A percentile compares a stretch with the other conserved stretches of the same genome.
Conservation (phyloP, 2,797 vertebrate species). For the Chelonia mydas region DNA sequence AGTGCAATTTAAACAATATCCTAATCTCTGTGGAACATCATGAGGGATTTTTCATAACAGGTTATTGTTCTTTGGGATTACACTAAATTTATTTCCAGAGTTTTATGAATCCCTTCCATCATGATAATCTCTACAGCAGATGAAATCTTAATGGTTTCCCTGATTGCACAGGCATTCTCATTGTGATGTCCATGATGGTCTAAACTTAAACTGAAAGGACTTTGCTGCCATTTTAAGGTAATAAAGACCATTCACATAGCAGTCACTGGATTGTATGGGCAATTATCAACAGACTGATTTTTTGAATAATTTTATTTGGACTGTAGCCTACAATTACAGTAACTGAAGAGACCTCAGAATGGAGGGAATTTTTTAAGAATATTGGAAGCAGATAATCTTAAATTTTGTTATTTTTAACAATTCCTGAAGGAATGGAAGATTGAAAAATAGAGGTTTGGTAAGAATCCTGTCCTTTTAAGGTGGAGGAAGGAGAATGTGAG, state of each 20-base stretch:
- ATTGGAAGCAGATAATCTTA: not conserved
- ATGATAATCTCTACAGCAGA: not conserved
- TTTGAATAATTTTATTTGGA: not conserved
- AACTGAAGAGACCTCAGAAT: not conserved
- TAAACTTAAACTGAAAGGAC: not conserved
- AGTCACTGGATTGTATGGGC: not conserved
- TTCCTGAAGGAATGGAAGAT: fast-evolving
- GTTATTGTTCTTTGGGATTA: slow-evolving; percentile 71
- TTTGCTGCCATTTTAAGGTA: not conserved
- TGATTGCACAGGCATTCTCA: not conserved
- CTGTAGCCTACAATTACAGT: not conserved
- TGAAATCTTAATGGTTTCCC: not conserved
- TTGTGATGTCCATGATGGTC: not conserved
- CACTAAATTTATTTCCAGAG: slow-evolving; percentile 65
- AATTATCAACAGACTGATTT: not conserved
- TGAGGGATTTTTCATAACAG: slow-evolving; percentile 70
- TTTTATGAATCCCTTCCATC: slow-evolving; percentile 73
- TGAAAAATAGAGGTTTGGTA: not conserved
- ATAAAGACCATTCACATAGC: not conserved
- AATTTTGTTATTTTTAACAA: not conserved
- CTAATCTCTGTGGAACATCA: slow-evolving; percentile 71
- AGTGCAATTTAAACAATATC: slow-evolving; percentile 56
- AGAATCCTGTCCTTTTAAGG: not conserved
- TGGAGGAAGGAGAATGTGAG: not conserved
- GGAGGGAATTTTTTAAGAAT: not conserved